A percentile compares a stretch with the other conserved stretches of the same genome.
These are phyloP conservation scores for Adelosebastes latens DNA, from an alignment of 2,797 vertebrate species.

Conservation along the genomic window DNA sequence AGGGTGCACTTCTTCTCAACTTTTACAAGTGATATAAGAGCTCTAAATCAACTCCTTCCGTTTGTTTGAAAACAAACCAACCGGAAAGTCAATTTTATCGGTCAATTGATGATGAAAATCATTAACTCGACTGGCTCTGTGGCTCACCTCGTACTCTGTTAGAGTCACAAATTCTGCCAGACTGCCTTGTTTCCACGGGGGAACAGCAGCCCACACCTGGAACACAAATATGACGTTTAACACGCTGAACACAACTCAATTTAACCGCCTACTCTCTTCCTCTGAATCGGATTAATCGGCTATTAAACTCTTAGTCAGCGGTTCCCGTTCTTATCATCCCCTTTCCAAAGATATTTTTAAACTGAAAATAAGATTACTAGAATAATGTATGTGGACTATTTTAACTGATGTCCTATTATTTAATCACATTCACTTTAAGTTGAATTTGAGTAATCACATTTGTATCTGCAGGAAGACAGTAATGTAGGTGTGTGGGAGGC, in stretches of 20 bases:
- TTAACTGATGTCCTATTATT: slow-evolving; percentile 12
- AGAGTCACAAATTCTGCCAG: slow-evolving; percentile 91
- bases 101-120: neutral
- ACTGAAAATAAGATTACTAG: neutral
- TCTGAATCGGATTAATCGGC: slow-evolving; percentile 25
- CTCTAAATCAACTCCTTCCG: neutral
- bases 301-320: slow-evolving; percentile 16
- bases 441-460: slow-evolving; percentile 27
- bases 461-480: slow-evolving; percentile 1
- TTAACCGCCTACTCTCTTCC: slow-evolving; percentile 22
- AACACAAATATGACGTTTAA: slow-evolving; percentile 61
- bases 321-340: slow-evolving; percentile 13
- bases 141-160: slow-evolving; percentile 90
- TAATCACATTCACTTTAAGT: slow-evolving; percentile 24
- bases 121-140: neutral
- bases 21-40: neutral
- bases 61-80: neutral
- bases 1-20: neutral
- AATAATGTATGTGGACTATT: neutral
- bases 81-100: neutral
- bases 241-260: slow-evolving; percentile 25
- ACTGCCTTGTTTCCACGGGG: slow-evolving; percentile 95
- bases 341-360: slow-evolving; percentile 23
- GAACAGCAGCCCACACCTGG: slow-evolving; percentile 93
- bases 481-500: slow-evolving; percentile 23